Evolutionary conservation across 1,140 invertebrate genomes (phyloP).

Genomic region (Pollicipes pollicipes): DNA sequence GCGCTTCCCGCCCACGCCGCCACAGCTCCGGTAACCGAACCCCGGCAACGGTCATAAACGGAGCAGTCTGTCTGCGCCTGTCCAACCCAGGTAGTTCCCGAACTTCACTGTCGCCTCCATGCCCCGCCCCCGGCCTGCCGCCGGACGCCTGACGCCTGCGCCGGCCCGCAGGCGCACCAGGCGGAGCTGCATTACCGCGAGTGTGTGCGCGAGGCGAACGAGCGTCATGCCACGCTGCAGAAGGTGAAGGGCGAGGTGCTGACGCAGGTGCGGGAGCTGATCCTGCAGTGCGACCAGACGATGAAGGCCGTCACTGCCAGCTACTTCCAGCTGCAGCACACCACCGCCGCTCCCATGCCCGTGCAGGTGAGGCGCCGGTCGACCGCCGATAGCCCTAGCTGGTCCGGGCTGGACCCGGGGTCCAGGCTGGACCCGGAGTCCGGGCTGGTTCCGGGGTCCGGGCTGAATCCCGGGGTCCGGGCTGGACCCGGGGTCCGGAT

Average conservation of each 20-base stretch:
- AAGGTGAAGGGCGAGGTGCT: conserved; percentile 31
- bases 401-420: neutral
- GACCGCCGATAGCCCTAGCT: neutral
- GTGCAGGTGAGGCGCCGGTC: conserved; percentile 25
- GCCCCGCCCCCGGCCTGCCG: too few species aligned
- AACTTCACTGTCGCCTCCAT: too few species aligned
- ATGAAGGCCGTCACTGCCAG: conserved; percentile 34
- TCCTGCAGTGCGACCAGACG: conserved; percentile 33
- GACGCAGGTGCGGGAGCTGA: conserved; percentile 32
- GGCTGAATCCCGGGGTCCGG: too few species aligned
- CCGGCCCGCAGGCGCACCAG: conserved; percentile 25
- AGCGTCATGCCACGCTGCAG: conserved; percentile 28
- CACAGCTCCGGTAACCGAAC: too few species aligned
- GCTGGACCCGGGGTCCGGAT: too few species aligned
- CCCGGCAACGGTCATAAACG: too few species aligned
- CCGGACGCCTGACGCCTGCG: too few species aligned
- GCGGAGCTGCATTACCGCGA: conserved; percentile 35
- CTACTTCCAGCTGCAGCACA: conserved; percentile 37
- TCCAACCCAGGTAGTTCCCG: too few species aligned
- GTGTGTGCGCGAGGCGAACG: conserved; percentile 35
- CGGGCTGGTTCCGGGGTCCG: neutral
- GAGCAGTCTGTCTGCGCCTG: too few species aligned
- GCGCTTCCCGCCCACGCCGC: too few species aligned
- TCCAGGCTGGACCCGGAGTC: neutral
- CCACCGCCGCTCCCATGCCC: conserved; percentile 30